phyloP scores from a whole-genome alignment of 2,113 vertebrate species.

The Oceanodroma tethys region DNA sequence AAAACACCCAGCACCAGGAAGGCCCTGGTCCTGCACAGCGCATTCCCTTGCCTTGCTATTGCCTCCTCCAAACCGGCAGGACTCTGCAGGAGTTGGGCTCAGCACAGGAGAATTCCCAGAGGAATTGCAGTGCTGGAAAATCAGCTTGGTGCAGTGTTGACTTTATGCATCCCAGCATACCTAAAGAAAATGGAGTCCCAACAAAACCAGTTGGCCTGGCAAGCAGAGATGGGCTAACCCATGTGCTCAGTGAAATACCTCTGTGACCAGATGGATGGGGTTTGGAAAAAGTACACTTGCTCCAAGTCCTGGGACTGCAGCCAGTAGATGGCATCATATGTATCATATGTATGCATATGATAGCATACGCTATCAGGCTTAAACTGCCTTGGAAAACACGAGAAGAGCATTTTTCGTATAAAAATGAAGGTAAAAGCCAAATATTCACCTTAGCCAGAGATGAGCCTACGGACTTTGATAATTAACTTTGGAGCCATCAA shows the following conservation, averaged over 20 bases:
- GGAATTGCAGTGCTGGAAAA: background rate
- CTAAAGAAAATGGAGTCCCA: background rate
- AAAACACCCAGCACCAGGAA: background rate
- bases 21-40: background rate
- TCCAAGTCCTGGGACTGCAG: background rate
- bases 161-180: background rate
- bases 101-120: background rate
- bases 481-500: background rate
- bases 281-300: background rate
- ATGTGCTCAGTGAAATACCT: background rate
- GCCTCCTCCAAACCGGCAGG: background rate
- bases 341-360: accelerated
- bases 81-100: background rate
- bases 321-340: background rate
- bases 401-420: background rate
- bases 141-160: background rate
- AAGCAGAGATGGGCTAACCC: background rate
- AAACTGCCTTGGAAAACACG: background rate
- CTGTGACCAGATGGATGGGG: accelerated
- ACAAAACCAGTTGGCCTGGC: background rate
- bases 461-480: background rate
- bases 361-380: accelerated
- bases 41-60: background rate
- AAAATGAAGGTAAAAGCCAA: background rate
- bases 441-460: background rate